A percentile compares a stretch with the other conserved stretches of the same genome.
Evolutionary conservation across 1,140 invertebrate species (phyloP).

Genomic region (Leptestheria dahalacensis): DNA sequence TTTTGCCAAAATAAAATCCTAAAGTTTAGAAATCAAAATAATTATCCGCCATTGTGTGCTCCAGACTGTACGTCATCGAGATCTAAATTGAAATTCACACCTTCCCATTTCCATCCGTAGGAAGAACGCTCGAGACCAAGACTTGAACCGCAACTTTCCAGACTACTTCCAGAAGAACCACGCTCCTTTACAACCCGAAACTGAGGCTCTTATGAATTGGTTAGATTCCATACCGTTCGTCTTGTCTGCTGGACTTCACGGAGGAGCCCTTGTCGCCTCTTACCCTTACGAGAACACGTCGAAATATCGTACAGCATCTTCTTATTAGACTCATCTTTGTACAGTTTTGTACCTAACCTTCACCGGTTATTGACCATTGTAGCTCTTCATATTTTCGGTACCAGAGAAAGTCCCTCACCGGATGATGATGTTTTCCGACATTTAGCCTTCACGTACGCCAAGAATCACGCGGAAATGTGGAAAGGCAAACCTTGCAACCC

Average conservation of each 20-base stretch:
- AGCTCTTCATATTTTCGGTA: neutral
- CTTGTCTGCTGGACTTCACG: constrained; percentile 75
- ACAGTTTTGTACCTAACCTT: no score
- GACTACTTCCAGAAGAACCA: constrained; percentile 80
- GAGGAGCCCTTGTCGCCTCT: constrained; percentile 77
- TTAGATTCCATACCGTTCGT: constrained; percentile 82
- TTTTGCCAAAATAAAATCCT: no score
- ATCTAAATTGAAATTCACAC: neutral
- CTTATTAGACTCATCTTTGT: neutral
- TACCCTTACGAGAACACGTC: constrained; percentile 86
- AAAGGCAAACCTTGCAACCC: constrained; percentile 59
- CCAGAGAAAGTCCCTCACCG: constrained; percentile 55
- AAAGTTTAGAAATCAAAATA: no score
- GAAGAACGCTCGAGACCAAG: constrained; percentile 71
- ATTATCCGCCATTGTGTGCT: no score
- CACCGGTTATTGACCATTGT: neutral
- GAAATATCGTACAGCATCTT: constrained; percentile 59
- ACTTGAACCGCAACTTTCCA: constrained; percentile 82
- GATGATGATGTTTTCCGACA: constrained; percentile 90
- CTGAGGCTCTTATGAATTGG: constrained; percentile 86
- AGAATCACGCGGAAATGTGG: constrained; percentile 74
- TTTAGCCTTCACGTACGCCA: constrained; percentile 72
- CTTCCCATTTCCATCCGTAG: constrained; percentile 32
- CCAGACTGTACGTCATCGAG: no score
- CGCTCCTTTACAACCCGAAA: constrained; percentile 74